These are phyloP conservation scores for Crioceris asparagi DNA, from an alignment of 2,888 invertebrate species.

Conservation along the genomic window DNA sequence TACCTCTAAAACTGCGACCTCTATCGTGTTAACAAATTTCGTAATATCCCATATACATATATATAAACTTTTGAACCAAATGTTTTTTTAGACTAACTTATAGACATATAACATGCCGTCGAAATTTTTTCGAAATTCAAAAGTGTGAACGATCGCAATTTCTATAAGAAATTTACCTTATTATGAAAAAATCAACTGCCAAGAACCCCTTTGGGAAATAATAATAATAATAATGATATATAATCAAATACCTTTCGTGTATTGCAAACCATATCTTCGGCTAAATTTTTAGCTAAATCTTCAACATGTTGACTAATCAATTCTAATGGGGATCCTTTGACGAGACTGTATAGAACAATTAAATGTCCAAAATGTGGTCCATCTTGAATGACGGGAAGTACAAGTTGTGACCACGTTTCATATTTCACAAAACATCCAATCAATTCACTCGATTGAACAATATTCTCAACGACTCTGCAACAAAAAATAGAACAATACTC, in stretches of 20 bases:
- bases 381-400: slow-evolving; percentile 53
- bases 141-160: too few species aligned
- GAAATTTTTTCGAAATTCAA: too few species aligned
- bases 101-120: too few species aligned
- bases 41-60: too few species aligned
- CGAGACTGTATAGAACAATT: slow-evolving; percentile 48
- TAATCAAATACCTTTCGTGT: slow-evolving; percentile 42
- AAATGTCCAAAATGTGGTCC: slow-evolving; percentile 44
- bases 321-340: slow-evolving; percentile 46
- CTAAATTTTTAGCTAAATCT: slow-evolving; percentile 48
- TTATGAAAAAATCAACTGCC: neutral
- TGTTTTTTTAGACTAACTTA: too few species aligned
- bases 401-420: slow-evolving; percentile 54
- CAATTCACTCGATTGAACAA: slow-evolving; percentile 54
- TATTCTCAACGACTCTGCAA: slow-evolving; percentile 13
- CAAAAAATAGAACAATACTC: slow-evolving; percentile 4
- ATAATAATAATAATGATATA: neutral
- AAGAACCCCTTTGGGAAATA: neutral
- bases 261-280: slow-evolving; percentile 49
- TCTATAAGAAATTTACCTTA: too few species aligned
- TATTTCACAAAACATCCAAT: slow-evolving; percentile 64
- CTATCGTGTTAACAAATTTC: too few species aligned
- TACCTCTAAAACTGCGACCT: too few species aligned
- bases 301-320: slow-evolving; percentile 41
- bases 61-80: too few species aligned